Evolutionary conservation across 2,113 vertebrate species (phyloP).

Genomic region (Ophiodon elongatus): DNA sequence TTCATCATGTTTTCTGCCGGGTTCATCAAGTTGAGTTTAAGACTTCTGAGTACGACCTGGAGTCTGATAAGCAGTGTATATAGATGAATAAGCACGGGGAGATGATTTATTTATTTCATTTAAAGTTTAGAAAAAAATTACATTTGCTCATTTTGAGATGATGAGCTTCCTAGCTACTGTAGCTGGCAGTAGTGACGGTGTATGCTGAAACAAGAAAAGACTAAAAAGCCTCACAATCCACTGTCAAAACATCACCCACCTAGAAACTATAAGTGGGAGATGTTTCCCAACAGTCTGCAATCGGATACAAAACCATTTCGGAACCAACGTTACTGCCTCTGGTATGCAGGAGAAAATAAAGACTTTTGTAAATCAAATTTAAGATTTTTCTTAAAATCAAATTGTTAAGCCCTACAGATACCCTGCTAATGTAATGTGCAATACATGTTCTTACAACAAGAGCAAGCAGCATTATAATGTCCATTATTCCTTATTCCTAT

Average conservation of each 20-base stretch:
- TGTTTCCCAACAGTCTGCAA: background rate
- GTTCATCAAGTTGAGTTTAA: background rate
- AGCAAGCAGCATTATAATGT: background rate
- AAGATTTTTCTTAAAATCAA: background rate
- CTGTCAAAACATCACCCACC: background rate
- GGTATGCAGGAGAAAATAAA: background rate
- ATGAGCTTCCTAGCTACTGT: too few species aligned
- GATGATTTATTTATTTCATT: background rate
- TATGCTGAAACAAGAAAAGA: background rate
- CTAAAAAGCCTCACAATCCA: background rate
- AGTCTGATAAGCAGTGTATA: background rate
- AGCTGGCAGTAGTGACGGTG: background rate
- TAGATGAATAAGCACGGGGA: background rate
- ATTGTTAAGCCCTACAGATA: background rate
- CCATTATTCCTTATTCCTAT: conserved; percentile 12
- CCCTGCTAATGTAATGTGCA: background rate
- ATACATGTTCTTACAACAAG: background rate
- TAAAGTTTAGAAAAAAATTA: background rate
- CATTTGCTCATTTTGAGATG: background rate
- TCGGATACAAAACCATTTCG: background rate
- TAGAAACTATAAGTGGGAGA: background rate
- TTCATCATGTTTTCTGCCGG: background rate
- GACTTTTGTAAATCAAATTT: too few species aligned
- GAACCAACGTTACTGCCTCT: too few species aligned
- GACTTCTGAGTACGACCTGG: background rate